phyloP scores from a whole-genome alignment of 2,888 invertebrate species.

The Sesia bembeciformis region DNA sequence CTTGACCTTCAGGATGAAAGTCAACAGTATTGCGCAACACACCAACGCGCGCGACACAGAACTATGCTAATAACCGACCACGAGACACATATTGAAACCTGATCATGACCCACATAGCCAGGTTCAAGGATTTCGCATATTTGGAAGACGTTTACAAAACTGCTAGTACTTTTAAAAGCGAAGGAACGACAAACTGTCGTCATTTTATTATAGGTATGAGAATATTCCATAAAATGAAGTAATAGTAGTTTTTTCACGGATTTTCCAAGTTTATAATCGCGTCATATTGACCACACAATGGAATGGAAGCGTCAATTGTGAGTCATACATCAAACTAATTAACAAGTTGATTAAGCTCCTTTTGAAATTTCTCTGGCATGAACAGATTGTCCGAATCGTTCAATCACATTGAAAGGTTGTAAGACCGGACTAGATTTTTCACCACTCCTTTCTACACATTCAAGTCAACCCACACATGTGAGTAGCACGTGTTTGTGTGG shows the following conservation, averaged over 20 bases:
- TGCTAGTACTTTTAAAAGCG: constrained; percentile 1
- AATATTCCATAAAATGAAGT: background rate
- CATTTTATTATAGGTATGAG: background rate
- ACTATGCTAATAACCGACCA: constrained; percentile 65
- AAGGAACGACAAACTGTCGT: background rate
- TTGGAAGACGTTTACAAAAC: constrained; percentile 70
- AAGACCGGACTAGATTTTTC: constrained; percentile 50
- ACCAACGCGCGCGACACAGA: constrained; percentile 52
- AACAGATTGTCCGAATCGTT: constrained; percentile 13
- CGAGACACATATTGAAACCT: constrained; percentile 65
- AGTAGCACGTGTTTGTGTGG: constrained; percentile 21
- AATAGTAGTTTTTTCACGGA: constrained; percentile 19
- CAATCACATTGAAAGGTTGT: constrained; percentile 25
- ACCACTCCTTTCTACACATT: constrained; percentile 56
- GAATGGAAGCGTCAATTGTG: constrained; percentile 11
- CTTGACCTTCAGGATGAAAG: constrained; percentile 75
- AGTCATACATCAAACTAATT: constrained; percentile 23
- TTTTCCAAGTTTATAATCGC: constrained; percentile 13
- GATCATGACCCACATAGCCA: constrained; percentile 68
- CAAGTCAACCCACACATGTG: constrained; percentile 26
- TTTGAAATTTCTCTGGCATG: constrained; percentile 7
- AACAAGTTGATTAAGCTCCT: constrained; percentile 12
- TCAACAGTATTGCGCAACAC: constrained; percentile 68
- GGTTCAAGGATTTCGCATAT: constrained; percentile 73
- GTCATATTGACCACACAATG: constrained; percentile 13